Conservation (phyloP, 53 echinoderm and acorn worm genomes). For the Patiria pectinifera region DNA sequence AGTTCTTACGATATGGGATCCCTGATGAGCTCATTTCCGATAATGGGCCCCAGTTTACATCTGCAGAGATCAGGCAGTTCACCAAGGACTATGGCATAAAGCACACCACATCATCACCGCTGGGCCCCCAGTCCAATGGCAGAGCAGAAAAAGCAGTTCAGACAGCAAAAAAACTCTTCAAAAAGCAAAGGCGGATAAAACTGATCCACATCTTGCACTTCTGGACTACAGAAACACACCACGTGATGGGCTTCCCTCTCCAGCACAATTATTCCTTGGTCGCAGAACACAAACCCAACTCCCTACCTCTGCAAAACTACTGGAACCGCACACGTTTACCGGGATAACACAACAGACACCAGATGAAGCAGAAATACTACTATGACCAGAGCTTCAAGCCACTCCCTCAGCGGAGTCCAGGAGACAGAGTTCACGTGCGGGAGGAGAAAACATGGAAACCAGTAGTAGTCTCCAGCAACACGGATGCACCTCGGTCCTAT, state of each 20-base stretch:
- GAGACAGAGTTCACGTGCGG: no score
- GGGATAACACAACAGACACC: not conserved
- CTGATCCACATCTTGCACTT: constrained; percentile 52
- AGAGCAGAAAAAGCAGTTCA: no score
- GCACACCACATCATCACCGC: no score
- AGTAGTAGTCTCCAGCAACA: no score
- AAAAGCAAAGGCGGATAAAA: constrained; percentile 52
- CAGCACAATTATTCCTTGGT: constrained; percentile 43
- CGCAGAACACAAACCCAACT: constrained; percentile 49
- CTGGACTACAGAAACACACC: constrained; percentile 62
- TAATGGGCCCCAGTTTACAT: constrained; percentile 60
- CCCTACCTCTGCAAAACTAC: constrained; percentile 32
- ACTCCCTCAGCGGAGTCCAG: not conserved
- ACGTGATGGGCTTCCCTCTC: constrained; percentile 21
- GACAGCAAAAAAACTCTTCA: no score
- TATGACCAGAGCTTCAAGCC: not conserved
- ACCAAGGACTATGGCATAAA: constrained; percentile 32
- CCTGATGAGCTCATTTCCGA: constrained; percentile 64
- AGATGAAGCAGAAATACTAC: not conserved
- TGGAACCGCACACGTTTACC: constrained; percentile 28
- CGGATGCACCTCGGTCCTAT: no score
- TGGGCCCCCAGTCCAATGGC: no score
- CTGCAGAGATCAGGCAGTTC: constrained; percentile 48
- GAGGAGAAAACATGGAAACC: no score
- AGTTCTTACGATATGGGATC: constrained; percentile 69